Conservation (phyloP, 2,113 vertebrate genomes). For the Heterocephalus glaber region DNA sequence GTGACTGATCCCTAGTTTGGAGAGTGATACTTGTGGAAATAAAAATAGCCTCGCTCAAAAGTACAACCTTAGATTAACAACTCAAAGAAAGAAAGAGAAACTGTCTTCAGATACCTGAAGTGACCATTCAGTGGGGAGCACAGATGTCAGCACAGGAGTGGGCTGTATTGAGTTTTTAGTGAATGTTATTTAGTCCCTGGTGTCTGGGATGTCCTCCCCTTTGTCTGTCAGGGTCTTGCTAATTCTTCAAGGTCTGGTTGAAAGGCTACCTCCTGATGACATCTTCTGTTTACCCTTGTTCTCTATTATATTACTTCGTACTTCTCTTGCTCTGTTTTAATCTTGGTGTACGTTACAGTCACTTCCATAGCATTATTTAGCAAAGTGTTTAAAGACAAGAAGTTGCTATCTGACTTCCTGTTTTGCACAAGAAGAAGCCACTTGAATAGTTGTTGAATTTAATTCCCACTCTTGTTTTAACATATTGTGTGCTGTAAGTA, state of each 20-base stretch:
- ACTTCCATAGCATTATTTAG: background rate
- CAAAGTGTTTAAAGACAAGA: background rate
- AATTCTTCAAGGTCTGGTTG: background rate
- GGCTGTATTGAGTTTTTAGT: constrained; percentile 1
- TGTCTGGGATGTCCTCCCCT: background rate
- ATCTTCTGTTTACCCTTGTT: background rate
- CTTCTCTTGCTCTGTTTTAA: background rate
- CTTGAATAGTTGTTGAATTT: background rate
- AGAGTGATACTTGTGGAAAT: constrained; percentile 36
- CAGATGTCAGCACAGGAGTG: background rate
- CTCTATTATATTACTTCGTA: background rate
- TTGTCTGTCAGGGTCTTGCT: background rate
- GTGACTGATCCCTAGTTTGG: constrained; percentile 29
- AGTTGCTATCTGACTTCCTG: background rate
- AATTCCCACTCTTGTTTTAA: background rate
- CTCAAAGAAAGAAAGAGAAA: constrained; percentile 47
- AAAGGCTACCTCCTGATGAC: background rate
- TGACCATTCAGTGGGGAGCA: background rate
- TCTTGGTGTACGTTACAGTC: background rate
- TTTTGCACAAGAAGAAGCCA: background rate
- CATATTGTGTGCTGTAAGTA: background rate
- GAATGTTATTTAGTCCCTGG: constrained; percentile 10
- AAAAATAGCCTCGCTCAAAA: constrained; percentile 40
- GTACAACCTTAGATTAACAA: constrained; percentile 44
- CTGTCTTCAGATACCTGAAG: background rate